Evolutionary conservation across 1,140 invertebrate genomes (phyloP), one percentile per base, ranked within the genome.

Genomic region (Panulirus ornatus): DNA sequence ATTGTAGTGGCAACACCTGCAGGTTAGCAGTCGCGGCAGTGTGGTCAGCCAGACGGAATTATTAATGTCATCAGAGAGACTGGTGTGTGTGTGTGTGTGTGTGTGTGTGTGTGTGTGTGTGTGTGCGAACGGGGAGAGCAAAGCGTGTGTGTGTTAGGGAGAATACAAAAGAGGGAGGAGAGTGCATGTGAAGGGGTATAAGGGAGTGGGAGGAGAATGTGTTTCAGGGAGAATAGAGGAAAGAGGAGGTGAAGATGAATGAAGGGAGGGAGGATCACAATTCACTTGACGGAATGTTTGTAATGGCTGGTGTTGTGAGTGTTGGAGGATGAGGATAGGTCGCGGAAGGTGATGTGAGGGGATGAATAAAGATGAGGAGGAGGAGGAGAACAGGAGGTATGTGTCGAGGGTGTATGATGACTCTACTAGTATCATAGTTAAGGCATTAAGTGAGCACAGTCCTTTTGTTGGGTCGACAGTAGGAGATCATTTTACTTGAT

Each of bases 31-130:
- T 66, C 27, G 27, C 30, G 58, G 58, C 76, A 19, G 42, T 79
- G 76, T 79, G 76, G 76, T 79, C 76, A 79, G 76, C 76, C 76
- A 51, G 5, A 51, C 42, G 76, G 76, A 54, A 79, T 51, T n/a
- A 11, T 44, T 79, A 79, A 51, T 79, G 44, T 16, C n/a, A 19
- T 51, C 2, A 2, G n/a, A 66, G 58, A 66, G 58, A 66, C n/a
- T n/a, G n/a, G n/a, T n/a, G n/a, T n/a, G n/a, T n/a, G n/a, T n/a
- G n/a, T n/a, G n/a, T n/a, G n/a, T n/a, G n/a, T n/a, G n/a, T n/a
- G n/a, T n/a, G n/a, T n/a, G n/a, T n/a, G n/a, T n/a, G n/a, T n/a
- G n/a, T n/a, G n/a, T n/a, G n/a, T n/a, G n/a, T 16, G 1, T 22
- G 27, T 2, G 58, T 16, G 58, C 27, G 58, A 1, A 2, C 27